Evolutionary conservation across 2,888 invertebrate species (phyloP).

Genomic region (Keiferia lycopersicella): DNA sequence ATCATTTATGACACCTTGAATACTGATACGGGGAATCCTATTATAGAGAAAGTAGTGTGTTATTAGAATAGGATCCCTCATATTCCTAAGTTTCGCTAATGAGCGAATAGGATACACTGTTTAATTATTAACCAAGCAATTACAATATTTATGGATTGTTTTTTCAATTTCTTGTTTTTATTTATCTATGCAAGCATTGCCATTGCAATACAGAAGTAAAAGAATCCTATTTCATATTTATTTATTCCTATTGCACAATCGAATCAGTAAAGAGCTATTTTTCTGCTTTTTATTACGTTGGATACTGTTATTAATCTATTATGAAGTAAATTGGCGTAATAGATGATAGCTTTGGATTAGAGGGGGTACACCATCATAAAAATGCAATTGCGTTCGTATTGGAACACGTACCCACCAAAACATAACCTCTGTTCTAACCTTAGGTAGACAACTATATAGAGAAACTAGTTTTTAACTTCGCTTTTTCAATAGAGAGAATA

Average conservation of each 20-base stretch:
- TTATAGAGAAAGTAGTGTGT: neutral
- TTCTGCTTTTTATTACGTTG: neutral
- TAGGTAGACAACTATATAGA: no score
- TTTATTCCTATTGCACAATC: slow-evolving; percentile 10
- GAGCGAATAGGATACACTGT: slow-evolving; percentile 10
- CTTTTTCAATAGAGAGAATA: no score
- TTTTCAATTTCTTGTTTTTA: no score
- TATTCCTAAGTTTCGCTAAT: slow-evolving; percentile 32
- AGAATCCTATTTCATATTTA: neutral
- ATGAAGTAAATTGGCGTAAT: neutral
- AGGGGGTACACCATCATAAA: no score
- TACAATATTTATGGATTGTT: slow-evolving; percentile 11
- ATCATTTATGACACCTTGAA: no score
- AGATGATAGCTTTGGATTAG: neutral
- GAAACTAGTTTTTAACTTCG: no score
- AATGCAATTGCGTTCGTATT: no score
- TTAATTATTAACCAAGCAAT: slow-evolving; percentile 7
- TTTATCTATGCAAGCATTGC: no score
- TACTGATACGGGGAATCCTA: no score
- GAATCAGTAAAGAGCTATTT: neutral
- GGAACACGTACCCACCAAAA: no score
- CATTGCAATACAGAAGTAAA: slow-evolving; percentile 6
- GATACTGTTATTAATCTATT: slow-evolving; percentile 5
- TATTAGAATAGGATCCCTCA: neutral
- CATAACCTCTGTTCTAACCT: no score